These are phyloP conservation scores for Limnephilus marmoratus DNA, from an alignment of 2,888 invertebrate species.

Conservation along the genomic window DNA sequence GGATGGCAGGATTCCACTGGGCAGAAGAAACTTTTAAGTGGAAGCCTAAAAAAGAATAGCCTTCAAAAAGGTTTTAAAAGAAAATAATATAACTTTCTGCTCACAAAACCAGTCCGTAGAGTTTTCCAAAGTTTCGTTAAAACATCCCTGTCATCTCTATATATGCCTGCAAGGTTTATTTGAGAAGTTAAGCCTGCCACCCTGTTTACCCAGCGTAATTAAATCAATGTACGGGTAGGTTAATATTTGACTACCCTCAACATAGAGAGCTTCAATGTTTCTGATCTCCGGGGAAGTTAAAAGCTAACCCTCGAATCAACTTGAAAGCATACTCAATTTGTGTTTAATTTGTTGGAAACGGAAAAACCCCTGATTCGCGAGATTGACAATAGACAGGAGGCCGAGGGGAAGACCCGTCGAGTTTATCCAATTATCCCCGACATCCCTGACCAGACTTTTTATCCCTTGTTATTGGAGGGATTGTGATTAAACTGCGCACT, in stretches of 20 bases:
- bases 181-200: neutral
- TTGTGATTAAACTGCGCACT: neutral
- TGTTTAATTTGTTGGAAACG: conserved; percentile 38
- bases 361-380: conserved; percentile 28
- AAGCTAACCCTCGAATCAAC: conserved; percentile 12
- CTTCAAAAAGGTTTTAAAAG: neutral
- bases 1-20: no score
- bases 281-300: neutral
- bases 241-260: neutral
- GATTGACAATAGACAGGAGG: conserved; percentile 29
- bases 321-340: conserved; percentile 23
- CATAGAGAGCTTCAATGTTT: neutral
- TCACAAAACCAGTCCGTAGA: neutral
- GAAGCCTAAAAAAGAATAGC: neutral
- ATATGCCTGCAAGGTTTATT: neutral
- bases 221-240: neutral
- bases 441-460: conserved; percentile 18
- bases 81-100: neutral
- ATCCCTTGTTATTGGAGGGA: conserved; percentile 28
- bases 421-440: conserved; percentile 30
- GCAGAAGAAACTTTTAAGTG: no score
- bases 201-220: neutral
- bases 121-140: neutral
- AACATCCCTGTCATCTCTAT: neutral
- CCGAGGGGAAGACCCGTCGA: neutral